A percentile compares a stretch with the other conserved stretches of the same genome.
Evolutionary conservation across 1,140 invertebrate genomes (phyloP).

Genomic region (Polypedilum vanderplanki): DNA sequence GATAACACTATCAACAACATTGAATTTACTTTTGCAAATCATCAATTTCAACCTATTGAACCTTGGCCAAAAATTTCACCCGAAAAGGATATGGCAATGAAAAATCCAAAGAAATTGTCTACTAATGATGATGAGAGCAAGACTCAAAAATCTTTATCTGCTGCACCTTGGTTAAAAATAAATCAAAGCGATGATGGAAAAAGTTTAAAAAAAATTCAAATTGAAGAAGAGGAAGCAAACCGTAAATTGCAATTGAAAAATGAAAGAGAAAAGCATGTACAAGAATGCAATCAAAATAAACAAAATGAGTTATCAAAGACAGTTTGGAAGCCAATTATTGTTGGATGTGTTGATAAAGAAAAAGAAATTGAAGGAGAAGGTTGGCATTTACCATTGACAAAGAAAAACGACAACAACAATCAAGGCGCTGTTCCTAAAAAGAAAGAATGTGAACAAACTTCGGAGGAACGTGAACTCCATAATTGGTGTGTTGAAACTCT

Average conservation of each 20-base stretch:
- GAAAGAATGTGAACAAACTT: not conserved
- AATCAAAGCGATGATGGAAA: conserved; percentile 37
- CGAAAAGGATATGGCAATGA: too few relatives aligned
- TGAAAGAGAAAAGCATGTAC: conserved; percentile 43
- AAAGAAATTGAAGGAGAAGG: not conserved
- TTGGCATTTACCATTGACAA: conserved; percentile 33
- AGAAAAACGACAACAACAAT: conserved; percentile 39
- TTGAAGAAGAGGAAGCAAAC: conserved; percentile 52
- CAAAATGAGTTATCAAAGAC: conserved; percentile 33
- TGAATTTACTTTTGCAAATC: too few relatives aligned
- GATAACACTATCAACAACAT: too few relatives aligned
- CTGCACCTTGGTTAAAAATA: too few relatives aligned
- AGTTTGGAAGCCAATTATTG: conserved; percentile 28
- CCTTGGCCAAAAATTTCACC: too few relatives aligned
- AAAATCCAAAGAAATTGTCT: too few relatives aligned
- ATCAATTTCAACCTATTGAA: too few relatives aligned
- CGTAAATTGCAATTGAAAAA: conserved; percentile 44
- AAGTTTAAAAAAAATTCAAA: conserved; percentile 59
- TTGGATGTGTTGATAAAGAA: conserved; percentile 33
- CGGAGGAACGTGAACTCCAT: conserved; percentile 59
- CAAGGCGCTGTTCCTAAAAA: not conserved
- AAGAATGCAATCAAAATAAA: not conserved
- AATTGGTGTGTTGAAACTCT: conserved; percentile 78
- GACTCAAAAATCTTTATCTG: too few relatives aligned
- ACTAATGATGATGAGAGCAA: too few relatives aligned